Base-by-base conservation (phyloP, 2,888 invertebrate genomes). In the Pilophorus perplexus region DNA sequence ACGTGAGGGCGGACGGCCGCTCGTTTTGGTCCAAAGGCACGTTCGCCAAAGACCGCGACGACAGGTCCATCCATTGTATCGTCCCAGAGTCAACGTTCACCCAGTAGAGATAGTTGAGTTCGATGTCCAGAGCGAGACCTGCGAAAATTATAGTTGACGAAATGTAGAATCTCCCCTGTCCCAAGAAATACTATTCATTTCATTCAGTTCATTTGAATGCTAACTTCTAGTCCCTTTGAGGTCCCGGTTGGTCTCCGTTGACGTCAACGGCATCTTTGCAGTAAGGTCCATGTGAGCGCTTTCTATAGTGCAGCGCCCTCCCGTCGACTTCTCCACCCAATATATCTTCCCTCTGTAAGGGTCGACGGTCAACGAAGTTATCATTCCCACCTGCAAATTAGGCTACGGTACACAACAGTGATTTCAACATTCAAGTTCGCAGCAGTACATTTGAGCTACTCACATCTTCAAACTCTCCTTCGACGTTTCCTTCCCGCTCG, bases 351-450 rank as follows among this genome's bases (percentile, higher is more conserved):
- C 84, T 71, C 82, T 77, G 1, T 78, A 75, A 0, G 91, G 89
- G 78, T 90, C 84, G 4, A 87, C 81, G 27, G 87, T 88, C 59
- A 91, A 80, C 57, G 88, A 85, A 68, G 83, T 79, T 10, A 87
- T 80, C 65, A 75, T 78, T 76, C 72, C 77, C 42, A 14, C n/a
- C 42, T 16, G n/a, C 42, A 42, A 42, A 42, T n/a, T n/a, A n/a
- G n/a, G n/a, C n/a, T n/a, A n/a, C n/a, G n/a, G n/a, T n/a, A n/a
- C n/a, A n/a, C 42, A 6, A 42, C n/a, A 42, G 16, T 10, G 16
- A 42, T 10, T 42, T 42, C 5, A n/a, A 42, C 6, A 42, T 10
- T 42, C 42, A 10, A 10, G n/a, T n/a, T n/a, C n/a, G n/a, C n/a
- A n/a, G n/a, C n/a, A n/a, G n/a, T n/a, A n/a, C n/a, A n/a, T n/a